These are phyloP conservation scores for Daboia siamensis DNA, from an alignment of 2,113 vertebrate genomes.

Conservation along the genomic window DNA sequence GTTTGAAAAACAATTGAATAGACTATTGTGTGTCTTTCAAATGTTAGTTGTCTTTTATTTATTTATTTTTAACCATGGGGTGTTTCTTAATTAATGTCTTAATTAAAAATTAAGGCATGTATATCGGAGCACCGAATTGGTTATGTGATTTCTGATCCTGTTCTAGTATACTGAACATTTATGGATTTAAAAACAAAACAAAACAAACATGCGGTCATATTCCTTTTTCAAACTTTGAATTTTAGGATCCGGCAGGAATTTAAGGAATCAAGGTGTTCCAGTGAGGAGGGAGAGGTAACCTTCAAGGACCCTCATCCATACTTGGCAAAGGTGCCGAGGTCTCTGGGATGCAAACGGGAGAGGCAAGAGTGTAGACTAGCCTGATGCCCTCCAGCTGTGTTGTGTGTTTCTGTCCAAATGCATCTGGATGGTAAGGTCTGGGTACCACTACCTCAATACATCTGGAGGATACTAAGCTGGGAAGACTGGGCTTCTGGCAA, in stretches of 20 bases:
- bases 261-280: conserved; percentile 30
- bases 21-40: background rate
- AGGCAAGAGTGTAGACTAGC: background rate
- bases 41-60: background rate
- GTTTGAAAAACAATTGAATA: background rate
- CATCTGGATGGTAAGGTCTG: background rate
- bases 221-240: background rate
- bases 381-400: background rate
- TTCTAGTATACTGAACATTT: background rate
- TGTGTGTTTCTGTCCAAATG: background rate
- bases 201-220: background rate
- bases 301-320: background rate
- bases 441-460: background rate
- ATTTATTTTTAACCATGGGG: background rate
- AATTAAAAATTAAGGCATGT: background rate
- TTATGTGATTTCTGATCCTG: background rate
- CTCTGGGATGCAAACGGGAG: background rate
- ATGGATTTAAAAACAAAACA: background rate
- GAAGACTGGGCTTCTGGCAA: background rate
- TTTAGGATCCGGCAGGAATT: conserved; percentile 33
- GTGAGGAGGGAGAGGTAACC: conserved; percentile 42
- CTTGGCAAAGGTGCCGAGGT: background rate
- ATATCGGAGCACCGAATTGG: background rate
- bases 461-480: background rate
- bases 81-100: background rate